Evolutionary conservation across 2,888 invertebrate genomes (phyloP), one percentile per base, ranked within the genome.

Genomic region (Muschampia plurimacula): DNA sequence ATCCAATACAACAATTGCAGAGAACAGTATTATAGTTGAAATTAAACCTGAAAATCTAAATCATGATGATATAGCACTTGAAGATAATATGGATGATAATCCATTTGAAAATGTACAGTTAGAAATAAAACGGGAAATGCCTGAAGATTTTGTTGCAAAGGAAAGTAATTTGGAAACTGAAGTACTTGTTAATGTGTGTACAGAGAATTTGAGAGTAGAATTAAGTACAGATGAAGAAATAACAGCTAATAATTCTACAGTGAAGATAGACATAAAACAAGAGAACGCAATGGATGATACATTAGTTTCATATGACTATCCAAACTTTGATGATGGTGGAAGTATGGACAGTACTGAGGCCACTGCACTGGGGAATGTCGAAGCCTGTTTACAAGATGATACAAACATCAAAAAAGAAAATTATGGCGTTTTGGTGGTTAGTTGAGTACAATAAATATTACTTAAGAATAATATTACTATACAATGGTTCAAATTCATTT

Each of bases 281-380:
- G 90, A 90, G 76, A 78, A 72, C 8, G 32, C 67, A 63, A 57
- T 75, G 59, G 82, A 81, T 55, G 83, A 86, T 60, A 79, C 82
- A 12, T 59, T 85, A 7, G 84, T 86, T 2, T 80, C 86, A 0
- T 88, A 87, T 81, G 89, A 89, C 69, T 90, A 86, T 78, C 87
- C 89, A 0, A 84, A 81, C 70, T 87, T 87, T 76, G 89, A 89
- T 75, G 91, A 91, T 55, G 36, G 74, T 0, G 78, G 77, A 3
- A 92, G 90, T 73, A 86, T 90, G 80, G 91, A 92, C 41, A 93
- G 92, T 72, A 85, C 86, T 75, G 91, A 92, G 4, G 89, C 89
- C 0, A 78, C 82, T 0, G 93, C 90, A 0, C 77, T 93, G 39
- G 87, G 86, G 13, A 90, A 89, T 72, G 93, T 93, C 0, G 93